Evolutionary conservation across 1,140 invertebrate genomes (phyloP), one percentile per base, ranked within the genome.

Genomic region (Aleiodes sp.): DNA sequence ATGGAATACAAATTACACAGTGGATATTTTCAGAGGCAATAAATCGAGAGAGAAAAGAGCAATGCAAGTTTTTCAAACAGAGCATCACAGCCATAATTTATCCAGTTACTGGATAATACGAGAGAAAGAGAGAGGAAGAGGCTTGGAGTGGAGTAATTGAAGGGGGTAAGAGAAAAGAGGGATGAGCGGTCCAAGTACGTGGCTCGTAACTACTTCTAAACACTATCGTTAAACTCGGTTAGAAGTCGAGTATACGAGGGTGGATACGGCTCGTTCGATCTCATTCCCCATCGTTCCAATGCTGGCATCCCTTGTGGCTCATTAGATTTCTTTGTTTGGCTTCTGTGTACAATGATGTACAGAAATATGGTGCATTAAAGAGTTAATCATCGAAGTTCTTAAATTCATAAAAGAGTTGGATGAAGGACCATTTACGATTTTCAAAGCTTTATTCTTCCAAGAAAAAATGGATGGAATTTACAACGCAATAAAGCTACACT

Each of bases 31-130:
- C 31, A 35, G 10, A 4, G 31, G 31, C 21, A 12, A 52, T 52
- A 19, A 52, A 52, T 52, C 46, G 71, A 62, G 62, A 56, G 60
- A 71, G 69, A 26, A 70, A 66, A 72, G 73, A 73, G 64, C 61
- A 46, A 71, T 35, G 63, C 68, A 68, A 21, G 63, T 74, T 71
- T 69, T 76, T 72, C 73, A 70, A 75, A 14, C 24, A 65, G 37
- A 9, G 19, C 21, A 16, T 19, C 12, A 33, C 24, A n/a, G 1
- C 16, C 12, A 46, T 52, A 52, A 65, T 52, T 65, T 43, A 65
- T 43, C 28, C 41, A 26, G 26, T 29, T 29, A 52, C 21, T 52
- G 39, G 41, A 31, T 74, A 74, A 70, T 65, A 61, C 37, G 26
- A 56, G 21, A 62, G 70, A 33, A 41, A 35, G 29, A 31, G 16